Conservation (phyloP, 2,888 invertebrate genomes). For the Lasioglossum villosulum region DNA sequence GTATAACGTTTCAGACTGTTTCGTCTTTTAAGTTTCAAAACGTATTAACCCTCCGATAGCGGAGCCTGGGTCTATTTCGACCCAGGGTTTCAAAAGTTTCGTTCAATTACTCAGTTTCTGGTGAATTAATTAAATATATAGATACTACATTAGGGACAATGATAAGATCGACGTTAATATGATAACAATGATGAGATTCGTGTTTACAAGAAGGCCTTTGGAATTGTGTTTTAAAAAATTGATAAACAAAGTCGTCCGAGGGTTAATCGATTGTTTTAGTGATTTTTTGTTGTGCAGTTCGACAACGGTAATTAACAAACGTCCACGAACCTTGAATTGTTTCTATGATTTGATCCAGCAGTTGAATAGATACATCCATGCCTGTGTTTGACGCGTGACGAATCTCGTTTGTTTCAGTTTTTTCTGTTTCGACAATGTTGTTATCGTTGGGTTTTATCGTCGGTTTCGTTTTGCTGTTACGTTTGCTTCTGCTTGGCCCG, state of each 20-base stretch:
- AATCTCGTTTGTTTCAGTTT: neutral
- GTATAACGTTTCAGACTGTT: too few relatives aligned
- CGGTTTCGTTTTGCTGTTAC: neutral
- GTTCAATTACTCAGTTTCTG: too few relatives aligned
- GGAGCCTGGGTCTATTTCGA: too few relatives aligned
- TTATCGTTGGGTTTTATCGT: neutral
- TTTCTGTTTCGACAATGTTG: neutral
- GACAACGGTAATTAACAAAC: neutral
- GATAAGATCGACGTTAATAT: too few relatives aligned
- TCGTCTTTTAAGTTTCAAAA: too few relatives aligned
- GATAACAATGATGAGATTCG: too few relatives aligned
- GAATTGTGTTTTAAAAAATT: too few relatives aligned
- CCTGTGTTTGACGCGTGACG: conserved; percentile 32
- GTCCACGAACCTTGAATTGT: conserved; percentile 30
- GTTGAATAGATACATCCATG: conserved; percentile 3
- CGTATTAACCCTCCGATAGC: neutral
- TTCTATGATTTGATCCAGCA: conserved; percentile 36
- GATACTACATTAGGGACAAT: too few relatives aligned
- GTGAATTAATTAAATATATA: too few relatives aligned
- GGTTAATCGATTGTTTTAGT: neutral
- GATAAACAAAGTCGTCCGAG: too few relatives aligned
- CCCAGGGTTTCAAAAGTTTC: too few relatives aligned
- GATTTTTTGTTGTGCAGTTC: neutral
- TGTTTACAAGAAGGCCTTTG: too few relatives aligned
- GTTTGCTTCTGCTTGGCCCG: conserved; percentile 51